Conservation (phyloP, 2,888 invertebrate genomes). For the Pasiphila rectangulata region DNA sequence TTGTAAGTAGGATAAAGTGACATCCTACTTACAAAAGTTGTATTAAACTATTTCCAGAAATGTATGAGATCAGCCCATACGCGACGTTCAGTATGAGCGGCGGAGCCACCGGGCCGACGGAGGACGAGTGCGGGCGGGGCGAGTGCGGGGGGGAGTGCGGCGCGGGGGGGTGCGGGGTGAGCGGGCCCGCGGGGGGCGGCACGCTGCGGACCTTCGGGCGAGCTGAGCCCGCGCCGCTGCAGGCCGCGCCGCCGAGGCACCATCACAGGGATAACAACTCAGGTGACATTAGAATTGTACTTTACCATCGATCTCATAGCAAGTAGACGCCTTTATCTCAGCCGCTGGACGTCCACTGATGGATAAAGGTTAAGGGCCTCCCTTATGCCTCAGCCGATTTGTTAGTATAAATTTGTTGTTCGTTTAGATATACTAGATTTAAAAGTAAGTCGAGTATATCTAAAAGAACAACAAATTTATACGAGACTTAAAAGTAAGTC, state of each 20-base stretch:
- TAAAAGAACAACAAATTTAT: too few relatives aligned
- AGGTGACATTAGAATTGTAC: constrained; percentile 6
- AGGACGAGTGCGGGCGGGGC: constrained; percentile 26
- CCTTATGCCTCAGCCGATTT: too few relatives aligned
- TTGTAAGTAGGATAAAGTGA: too few relatives aligned
- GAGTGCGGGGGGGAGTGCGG: constrained; percentile 41
- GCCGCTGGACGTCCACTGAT: too few relatives aligned
- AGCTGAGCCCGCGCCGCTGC: constrained; percentile 73
- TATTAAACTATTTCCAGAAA: constrained; percentile 75
- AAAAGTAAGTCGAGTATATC: too few relatives aligned
- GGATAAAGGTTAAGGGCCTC: too few relatives aligned
- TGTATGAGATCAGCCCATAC: constrained; percentile 91
- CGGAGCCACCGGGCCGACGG: constrained; percentile 44
- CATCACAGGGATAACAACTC: constrained; percentile 36
- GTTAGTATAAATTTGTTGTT: too few relatives aligned
- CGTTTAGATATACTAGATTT: too few relatives aligned
- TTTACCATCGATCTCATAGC: too few relatives aligned
- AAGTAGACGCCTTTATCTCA: too few relatives aligned
- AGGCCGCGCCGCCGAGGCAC: constrained; percentile 72
- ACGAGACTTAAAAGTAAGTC: too few relatives aligned
- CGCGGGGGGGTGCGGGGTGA: constrained; percentile 47
- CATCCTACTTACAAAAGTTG: too few relatives aligned
- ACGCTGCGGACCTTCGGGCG: constrained; percentile 90
- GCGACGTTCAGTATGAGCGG: constrained; percentile 86
- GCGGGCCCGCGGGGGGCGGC: constrained; percentile 73